Conservation (phyloP, 2,113 vertebrate genomes). For the Cryptotis parvus region DNA sequence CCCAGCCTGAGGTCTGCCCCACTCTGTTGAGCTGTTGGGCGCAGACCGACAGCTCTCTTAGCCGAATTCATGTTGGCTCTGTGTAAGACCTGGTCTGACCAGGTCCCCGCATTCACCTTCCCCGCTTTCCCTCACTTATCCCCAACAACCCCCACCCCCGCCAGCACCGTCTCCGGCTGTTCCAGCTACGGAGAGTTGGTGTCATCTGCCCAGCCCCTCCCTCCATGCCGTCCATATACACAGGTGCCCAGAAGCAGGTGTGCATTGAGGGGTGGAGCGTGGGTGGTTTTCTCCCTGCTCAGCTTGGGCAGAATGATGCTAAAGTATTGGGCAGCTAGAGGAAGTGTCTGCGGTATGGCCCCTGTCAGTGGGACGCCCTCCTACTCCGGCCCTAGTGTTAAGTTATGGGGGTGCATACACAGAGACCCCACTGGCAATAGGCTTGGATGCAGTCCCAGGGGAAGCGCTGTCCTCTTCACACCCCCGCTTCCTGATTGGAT, state of each 20-base stretch:
- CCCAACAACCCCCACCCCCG: background rate
- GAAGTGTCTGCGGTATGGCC: background rate
- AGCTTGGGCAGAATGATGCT: slow-evolving; percentile 3
- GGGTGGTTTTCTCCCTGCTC: background rate
- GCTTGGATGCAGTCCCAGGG: background rate
- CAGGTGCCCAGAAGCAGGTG: background rate
- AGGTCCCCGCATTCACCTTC: background rate
- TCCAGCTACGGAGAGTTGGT: background rate
- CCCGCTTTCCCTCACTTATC: background rate
- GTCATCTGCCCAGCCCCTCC: background rate
- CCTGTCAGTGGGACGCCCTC: background rate
- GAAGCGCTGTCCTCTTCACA: background rate
- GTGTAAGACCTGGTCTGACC: slow-evolving; percentile 35
- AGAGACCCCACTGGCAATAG: background rate
- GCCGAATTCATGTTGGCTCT: slow-evolving; percentile 3
- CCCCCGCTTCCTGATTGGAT: background rate
- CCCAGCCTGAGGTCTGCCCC: slow-evolving; percentile 56
- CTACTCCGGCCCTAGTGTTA: background rate
- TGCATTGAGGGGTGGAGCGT: background rate
- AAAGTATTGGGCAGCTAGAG: background rate
- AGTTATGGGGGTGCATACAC: background rate
- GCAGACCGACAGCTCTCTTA: slow-evolving; percentile 72
- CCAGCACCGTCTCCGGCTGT: background rate
- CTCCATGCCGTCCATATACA: background rate
- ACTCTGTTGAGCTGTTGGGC: slow-evolving; percentile 14